A percentile compares a stretch with the other conserved stretches of the same genome.
Conservation (phyloP, 1,140 invertebrate species). For the Papilio polyxenes region DNA sequence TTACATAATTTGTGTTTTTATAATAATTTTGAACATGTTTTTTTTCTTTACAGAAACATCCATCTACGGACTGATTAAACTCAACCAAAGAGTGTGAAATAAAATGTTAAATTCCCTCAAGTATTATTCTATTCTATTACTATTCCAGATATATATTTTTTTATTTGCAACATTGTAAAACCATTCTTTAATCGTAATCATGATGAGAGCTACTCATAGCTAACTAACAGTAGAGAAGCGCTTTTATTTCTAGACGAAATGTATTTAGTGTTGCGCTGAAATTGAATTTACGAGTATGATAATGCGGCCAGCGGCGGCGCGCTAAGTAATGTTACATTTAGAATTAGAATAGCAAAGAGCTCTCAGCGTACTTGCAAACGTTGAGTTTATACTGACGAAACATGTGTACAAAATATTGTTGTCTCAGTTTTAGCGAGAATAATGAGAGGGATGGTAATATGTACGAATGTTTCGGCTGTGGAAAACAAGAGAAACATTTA, state of each 20-base stretch:
- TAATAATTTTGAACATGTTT: no score
- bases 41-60: no score
- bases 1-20: no score
- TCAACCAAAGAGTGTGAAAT: not conserved
- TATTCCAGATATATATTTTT: not conserved
- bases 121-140: not conserved
- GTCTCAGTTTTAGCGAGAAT: not conserved
- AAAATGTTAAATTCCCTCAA: not conserved
- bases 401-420: not conserved
- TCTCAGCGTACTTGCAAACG: not conserved
- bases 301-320: slow-evolving; percentile 10
- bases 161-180: not conserved
- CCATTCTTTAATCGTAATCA: slow-evolving; percentile 8
- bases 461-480: no score
- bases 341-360: slow-evolving; percentile 27
- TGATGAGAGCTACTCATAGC: not conserved
- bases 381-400: not conserved
- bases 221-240: not conserved
- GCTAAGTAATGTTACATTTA: slow-evolving; percentile 10
- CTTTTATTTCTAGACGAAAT: slow-evolving; percentile 13
- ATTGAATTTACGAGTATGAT: slow-evolving; percentile 29
- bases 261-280: slow-evolving; percentile 20
- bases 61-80: no score
- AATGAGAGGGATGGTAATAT: not conserved
- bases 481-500: not conserved